Conservation (phyloP, 2,113 vertebrate species). For the Hyperoodon ampullatus region DNA sequence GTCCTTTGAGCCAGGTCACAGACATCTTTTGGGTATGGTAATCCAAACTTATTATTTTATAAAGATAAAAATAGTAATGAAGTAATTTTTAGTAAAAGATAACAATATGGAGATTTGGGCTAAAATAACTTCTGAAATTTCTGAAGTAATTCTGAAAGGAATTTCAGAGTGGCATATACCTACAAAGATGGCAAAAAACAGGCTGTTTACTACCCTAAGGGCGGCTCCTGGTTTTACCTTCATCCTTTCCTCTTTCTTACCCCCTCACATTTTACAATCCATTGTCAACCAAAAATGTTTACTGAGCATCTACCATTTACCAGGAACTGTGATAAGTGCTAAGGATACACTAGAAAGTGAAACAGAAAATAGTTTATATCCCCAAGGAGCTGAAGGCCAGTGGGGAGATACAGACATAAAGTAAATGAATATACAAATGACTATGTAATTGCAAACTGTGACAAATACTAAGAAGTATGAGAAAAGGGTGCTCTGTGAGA, state of each 20-base stretch:
- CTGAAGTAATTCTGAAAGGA: neutral
- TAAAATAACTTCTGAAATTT: neutral
- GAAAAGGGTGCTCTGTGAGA: neutral
- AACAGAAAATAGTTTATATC: neutral
- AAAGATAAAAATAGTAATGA: neutral
- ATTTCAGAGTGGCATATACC: neutral
- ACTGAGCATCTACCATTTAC: neutral
- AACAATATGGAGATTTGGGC: neutral
- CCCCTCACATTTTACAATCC: neutral
- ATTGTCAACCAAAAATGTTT: conserved; percentile 1
- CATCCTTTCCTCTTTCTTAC: neutral
- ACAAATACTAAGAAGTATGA: neutral
- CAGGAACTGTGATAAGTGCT: neutral
- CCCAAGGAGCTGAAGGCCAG: neutral
- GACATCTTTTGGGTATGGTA: neutral
- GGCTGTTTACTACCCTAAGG: neutral
- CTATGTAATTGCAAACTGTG: neutral
- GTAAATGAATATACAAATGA: neutral
- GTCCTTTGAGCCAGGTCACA: neutral
- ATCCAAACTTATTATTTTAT: neutral
- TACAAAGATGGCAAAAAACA: neutral
- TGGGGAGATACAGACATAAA: neutral
- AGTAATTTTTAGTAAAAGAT: conserved; percentile 16
- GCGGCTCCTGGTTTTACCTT: neutral
- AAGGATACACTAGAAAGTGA: neutral